Percentiles rank a stretch among this genome's conserved stretches.
Evolutionary conservation across 2,113 vertebrate species (phyloP).

Genomic region (Daubentonia madagascariensis): DNA sequence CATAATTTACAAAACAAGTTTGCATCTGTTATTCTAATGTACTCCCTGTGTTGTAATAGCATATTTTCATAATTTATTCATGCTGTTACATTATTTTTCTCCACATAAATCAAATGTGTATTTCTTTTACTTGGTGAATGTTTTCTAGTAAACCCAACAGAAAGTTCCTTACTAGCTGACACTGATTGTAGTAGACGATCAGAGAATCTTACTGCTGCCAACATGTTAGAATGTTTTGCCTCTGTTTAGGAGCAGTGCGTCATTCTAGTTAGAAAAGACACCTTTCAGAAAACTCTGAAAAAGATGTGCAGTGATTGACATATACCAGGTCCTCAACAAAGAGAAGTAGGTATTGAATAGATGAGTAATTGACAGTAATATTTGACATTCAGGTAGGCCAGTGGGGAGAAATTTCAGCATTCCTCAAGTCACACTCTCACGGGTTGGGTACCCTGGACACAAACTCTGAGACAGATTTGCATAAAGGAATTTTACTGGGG

Average conservation of each 20-base stretch:
- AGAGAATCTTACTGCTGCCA: neutral
- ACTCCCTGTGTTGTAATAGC: conserved; percentile 29
- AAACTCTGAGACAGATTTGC: neutral
- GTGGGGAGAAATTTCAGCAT: neutral
- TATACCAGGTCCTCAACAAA: neutral
- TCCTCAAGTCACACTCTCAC: neutral
- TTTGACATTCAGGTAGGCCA: neutral
- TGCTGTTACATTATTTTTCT: conserved; percentile 30
- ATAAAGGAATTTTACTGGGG: neutral
- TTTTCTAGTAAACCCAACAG: conserved; percentile 35
- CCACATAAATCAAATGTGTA: conserved; percentile 44
- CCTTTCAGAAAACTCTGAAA: neutral
- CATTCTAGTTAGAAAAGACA: neutral
- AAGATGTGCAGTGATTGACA: neutral
- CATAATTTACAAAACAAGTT: conserved; percentile 72
- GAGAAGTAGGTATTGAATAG: neutral
- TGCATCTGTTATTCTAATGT: conserved; percentile 69
- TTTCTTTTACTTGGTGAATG: conserved; percentile 38
- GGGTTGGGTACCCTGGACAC: neutral
- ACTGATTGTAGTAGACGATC: neutral
- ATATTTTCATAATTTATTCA: conserved; percentile 74
- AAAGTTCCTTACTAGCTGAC: neutral
- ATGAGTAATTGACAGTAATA: no score
- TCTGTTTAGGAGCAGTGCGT: neutral
- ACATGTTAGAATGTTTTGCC: neutral